Evolutionary conservation across 2,113 vertebrate genomes (phyloP), one percentile per base, ranked within the genome.

Genomic region (Pseudopodoces humilis): DNA sequence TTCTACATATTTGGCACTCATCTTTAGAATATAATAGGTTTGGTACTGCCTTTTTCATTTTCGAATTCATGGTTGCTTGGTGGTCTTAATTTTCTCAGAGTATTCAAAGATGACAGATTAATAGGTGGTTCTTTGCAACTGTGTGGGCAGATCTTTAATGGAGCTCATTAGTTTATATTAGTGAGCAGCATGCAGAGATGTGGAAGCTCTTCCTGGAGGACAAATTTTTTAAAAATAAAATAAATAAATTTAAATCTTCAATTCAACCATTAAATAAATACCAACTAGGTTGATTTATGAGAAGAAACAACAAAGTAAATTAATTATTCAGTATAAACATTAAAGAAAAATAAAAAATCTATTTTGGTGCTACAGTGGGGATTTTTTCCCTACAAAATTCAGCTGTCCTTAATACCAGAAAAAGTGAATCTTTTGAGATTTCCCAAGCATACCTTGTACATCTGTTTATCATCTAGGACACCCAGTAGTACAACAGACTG

Each of bases 121-220:
- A 95, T 92, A 95, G 96, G 91, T 94, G 92, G 90, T 77, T 97
- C 91, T 93, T 88, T 95, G 96, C 86, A 96, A 96, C 78, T 14
- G 21, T 83, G 96, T 91, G 85, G 96, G 96, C 96, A 86, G 92
- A 84, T 86, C 94, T 94, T 95, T 96, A 97, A 97, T 89, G 91
- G 87, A 96, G 89, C 94, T 97, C 97, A 97, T 98, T 97, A 97
- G 92, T 97, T 96, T 67, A 11, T 91, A 97, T 97, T 97, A 98
- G 96, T 37, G 76, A 96, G 80, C 63, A 95, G 95, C 20, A 21
- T 25, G 72, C 11, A 43, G 86, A 62, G 46, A 39, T 37, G 43
- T 72, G 79, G 87, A 96, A 94, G 95, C 90, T 91, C 72, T 43
- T 93, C 80, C 83, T 93, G 56, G 55, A 94, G 82, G 88, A 53